Conservation (phyloP, 2,797 vertebrate genomes). For the Poecilia velifera region DNA sequence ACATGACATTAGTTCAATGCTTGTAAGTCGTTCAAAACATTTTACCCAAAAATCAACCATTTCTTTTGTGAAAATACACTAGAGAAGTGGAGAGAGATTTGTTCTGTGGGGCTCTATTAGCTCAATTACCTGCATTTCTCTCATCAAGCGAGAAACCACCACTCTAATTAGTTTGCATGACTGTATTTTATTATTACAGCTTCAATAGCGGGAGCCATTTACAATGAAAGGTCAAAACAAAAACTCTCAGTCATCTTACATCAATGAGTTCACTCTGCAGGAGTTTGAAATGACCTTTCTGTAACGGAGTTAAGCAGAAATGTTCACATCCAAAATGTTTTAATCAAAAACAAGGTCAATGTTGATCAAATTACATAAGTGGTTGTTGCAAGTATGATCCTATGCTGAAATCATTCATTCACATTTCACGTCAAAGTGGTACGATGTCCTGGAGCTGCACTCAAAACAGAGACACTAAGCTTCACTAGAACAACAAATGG, state of each 20-base stretch:
- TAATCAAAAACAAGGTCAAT: background rate
- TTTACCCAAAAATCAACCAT: background rate
- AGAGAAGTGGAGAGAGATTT: background rate
- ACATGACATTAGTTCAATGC: background rate
- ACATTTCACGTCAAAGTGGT: background rate
- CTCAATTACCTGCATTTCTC: background rate
- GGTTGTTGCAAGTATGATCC: background rate
- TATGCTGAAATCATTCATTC: background rate
- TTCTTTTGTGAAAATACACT: background rate
- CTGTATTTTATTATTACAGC: constrained; percentile 8
- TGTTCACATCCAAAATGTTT: background rate
- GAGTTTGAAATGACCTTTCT: background rate
- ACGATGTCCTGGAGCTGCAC: background rate
- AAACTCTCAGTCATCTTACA: background rate
- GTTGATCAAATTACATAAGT: background rate
- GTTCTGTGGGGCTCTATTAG: background rate
- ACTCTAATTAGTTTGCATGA: background rate
- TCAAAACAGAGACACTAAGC: background rate
- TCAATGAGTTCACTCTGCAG: background rate
- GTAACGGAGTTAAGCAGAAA: background rate
- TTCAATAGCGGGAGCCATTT: background rate
- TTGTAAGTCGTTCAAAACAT: background rate
- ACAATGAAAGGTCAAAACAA: background rate
- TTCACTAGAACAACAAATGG: background rate
- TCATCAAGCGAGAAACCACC: background rate